phyloP scores from a whole-genome alignment of 2,888 invertebrate species.

The Metopia argyrocephala region DNA sequence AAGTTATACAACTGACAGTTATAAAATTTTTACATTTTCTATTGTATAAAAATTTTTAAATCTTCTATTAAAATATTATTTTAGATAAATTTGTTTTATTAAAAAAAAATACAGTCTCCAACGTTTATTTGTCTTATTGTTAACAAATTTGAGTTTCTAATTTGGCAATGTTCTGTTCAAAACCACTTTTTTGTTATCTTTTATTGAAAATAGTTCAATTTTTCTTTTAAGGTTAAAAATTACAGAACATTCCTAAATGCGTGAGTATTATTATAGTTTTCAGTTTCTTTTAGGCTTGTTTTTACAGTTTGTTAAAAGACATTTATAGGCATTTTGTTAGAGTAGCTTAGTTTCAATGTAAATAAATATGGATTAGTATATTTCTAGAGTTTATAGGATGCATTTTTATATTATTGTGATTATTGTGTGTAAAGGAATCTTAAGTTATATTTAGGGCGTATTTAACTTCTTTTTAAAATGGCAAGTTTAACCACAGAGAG shows the following conservation, averaged over 20 bases:
- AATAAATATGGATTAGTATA: slow-evolving; percentile 30
- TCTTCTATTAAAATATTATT: slow-evolving; percentile 12
- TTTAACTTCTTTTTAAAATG: slow-evolving; percentile 30
- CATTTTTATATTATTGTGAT: slow-evolving; percentile 41
- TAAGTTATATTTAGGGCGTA: slow-evolving; percentile 49
- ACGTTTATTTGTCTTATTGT: slow-evolving; percentile 55
- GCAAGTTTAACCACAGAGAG: slow-evolving; percentile 10
- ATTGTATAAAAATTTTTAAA: slow-evolving; percentile 9
- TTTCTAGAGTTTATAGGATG: slow-evolving; percentile 49
- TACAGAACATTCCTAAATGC: slow-evolving; percentile 37
- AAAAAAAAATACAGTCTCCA: slow-evolving; percentile 54
- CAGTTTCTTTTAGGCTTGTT: slow-evolving; percentile 16
- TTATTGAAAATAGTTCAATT: slow-evolving; percentile 4
- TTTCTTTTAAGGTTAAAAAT: neutral
- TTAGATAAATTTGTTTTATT: slow-evolving; percentile 26
- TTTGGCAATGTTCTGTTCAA: slow-evolving; percentile 44
- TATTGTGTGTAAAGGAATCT: slow-evolving; percentile 62
- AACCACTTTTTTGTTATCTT: slow-evolving; percentile 1
- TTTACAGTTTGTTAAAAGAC: slow-evolving; percentile 16
- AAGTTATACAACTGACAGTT: slow-evolving; percentile 31
- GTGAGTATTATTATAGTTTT: slow-evolving; percentile 18
- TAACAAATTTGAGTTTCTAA: slow-evolving; percentile 50
- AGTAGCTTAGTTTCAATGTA: slow-evolving; percentile 19
- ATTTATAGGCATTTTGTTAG: slow-evolving; percentile 17
- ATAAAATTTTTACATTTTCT: slow-evolving; percentile 13